Evolutionary conservation across 1,140 invertebrate genomes (phyloP).

Genomic region (Bombus affinis): DNA sequence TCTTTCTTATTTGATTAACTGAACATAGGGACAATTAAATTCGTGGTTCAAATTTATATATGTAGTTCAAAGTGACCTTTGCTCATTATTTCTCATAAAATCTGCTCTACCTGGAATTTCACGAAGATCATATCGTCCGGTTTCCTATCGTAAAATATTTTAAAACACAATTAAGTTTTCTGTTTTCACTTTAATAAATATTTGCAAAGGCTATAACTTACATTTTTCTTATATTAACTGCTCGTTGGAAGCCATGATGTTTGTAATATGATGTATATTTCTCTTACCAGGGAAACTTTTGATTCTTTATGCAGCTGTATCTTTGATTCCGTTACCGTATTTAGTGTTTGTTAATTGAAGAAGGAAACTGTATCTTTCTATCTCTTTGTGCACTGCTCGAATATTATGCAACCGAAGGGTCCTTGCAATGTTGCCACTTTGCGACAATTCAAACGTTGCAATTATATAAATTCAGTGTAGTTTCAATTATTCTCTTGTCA

Average conservation of each 20-base stretch:
- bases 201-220: neutral
- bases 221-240: neutral
- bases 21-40: neutral
- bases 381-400: neutral
- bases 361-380: conserved; percentile 4
- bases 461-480: conserved; percentile 19
- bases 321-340: neutral
- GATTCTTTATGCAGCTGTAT: neutral
- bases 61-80: neutral
- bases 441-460: conserved; percentile 3
- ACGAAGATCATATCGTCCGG: neutral
- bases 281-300: neutral
- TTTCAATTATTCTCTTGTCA: conserved; percentile 4
- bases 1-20: neutral
- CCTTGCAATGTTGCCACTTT: conserved; percentile 30
- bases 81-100: neutral
- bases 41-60: neutral
- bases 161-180: neutral
- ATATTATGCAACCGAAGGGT: conserved; percentile 46
- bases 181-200: neutral
- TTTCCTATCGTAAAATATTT: neutral
- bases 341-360: neutral
- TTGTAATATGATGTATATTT: neutral
- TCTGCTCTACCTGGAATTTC: neutral
- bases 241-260: neutral